phyloP scores from a whole-genome alignment of 1,140 invertebrate genomes.

The Drosophila jambulina region DNA sequence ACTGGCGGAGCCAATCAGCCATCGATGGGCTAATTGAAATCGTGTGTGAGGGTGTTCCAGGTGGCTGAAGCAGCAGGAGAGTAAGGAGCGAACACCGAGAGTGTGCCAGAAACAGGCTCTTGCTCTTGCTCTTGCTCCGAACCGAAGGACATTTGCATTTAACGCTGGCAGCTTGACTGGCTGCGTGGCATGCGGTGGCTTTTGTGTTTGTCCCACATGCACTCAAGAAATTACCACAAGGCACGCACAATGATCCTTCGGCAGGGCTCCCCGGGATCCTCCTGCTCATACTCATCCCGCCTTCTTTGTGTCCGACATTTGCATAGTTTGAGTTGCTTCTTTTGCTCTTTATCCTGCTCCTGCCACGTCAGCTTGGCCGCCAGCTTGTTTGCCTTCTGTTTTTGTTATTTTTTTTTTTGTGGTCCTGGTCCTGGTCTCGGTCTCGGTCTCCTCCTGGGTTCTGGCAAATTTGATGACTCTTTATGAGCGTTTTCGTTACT shows the following conservation, averaged over 20 bases:
- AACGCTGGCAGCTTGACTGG: conserved; percentile 34
- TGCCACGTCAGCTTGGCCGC: conserved; percentile 42
- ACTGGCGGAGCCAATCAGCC: conserved; percentile 56
- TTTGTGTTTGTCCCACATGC: conserved; percentile 58
- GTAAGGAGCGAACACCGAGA: not conserved
- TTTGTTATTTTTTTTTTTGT: conserved; percentile 10
- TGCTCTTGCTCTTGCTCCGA: conserved; percentile 8
- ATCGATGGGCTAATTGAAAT: conserved; percentile 72
- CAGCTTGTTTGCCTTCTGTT: conserved; percentile 50
- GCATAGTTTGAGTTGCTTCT: conserved; percentile 60
- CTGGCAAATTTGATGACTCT: conserved; percentile 65
- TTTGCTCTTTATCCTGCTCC: conserved; percentile 4
- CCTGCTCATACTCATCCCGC: conserved; percentile 2
- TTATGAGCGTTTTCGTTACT: conserved; percentile 62
- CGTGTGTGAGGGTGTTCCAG: conserved; percentile 31
- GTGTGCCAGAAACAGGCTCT: conserved; percentile 38
- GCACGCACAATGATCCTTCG: conserved; percentile 60
- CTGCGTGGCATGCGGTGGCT: conserved; percentile 45
- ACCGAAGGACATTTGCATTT: conserved; percentile 54
- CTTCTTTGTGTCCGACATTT: conserved; percentile 44
- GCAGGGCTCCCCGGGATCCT: conserved; percentile 4
- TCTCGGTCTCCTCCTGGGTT: conserved; percentile 6
- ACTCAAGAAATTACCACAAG: conserved; percentile 71
- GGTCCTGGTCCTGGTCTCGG: not conserved
- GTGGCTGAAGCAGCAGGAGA: conserved; percentile 1